Percentiles rank a stretch among this genome's conserved stretches.
Evolutionary conservation across 2,797 vertebrate species (phyloP).

Genomic region (Cyclopterus lumpus): DNA sequence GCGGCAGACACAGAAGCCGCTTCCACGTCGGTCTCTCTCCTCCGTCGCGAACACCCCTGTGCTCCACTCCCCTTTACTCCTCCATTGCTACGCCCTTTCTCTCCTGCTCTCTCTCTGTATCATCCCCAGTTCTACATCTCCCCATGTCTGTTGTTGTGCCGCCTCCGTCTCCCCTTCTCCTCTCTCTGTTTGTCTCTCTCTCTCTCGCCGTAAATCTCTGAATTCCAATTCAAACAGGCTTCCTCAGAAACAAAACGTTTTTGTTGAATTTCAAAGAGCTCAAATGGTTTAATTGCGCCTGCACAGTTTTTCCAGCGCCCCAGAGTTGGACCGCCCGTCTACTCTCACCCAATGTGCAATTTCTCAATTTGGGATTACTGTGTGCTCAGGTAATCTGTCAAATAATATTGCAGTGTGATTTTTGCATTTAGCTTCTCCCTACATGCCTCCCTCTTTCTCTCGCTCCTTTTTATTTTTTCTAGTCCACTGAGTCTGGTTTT

Average conservation of each 20-base stretch:
- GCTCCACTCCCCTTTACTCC: conserved; percentile 11
- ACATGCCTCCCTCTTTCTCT: conserved; percentile 9
- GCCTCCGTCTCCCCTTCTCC: neutral
- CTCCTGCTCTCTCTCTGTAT: conserved; percentile 1
- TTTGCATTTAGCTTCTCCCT: conserved; percentile 21
- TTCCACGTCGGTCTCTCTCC: conserved; percentile 16
- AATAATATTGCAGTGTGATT: conserved; percentile 28
- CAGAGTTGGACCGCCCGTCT: neutral
- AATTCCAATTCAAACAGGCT: conserved; percentile 1
- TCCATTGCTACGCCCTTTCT: conserved; percentile 20
- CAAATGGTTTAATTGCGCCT: neutral
- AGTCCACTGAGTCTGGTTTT: conserved; percentile 27
- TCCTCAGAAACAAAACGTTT: neutral
- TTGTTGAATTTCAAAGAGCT: neutral
- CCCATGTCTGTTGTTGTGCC: neutral
- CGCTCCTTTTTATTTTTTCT: neutral
- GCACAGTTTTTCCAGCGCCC: neutral
- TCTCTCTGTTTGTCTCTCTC: too few relatives aligned
- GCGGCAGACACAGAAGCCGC: conserved; percentile 23
- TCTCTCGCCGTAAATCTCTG: neutral
- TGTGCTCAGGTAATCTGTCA: conserved; percentile 45
- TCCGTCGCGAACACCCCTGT: neutral
- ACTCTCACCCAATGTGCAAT: neutral
- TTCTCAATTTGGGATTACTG: conserved; percentile 42
- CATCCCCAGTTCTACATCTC: neutral